Conservation (phyloP, 2,888 invertebrate genomes). For the Phania funesta region DNA sequence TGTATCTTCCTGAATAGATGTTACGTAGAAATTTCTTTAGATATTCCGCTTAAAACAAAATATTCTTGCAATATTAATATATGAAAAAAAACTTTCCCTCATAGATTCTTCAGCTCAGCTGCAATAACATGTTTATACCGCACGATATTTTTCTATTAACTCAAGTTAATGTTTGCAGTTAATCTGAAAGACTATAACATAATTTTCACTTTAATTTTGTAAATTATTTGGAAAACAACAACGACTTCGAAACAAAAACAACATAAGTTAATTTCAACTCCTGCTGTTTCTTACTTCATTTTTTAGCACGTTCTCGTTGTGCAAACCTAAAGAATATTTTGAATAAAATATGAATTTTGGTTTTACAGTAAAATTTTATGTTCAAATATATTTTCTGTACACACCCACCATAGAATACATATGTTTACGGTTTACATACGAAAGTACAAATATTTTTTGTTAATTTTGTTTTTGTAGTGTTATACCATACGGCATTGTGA, state of each 20-base stretch:
- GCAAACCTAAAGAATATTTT: constrained; percentile 32
- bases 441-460: neutral
- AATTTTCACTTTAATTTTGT: constrained; percentile 54
- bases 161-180: constrained; percentile 30
- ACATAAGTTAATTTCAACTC: neutral
- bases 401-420: neutral
- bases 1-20: too few species aligned
- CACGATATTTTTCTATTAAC: constrained; percentile 20
- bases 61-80: too few species aligned
- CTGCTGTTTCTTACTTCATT: neutral
- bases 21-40: too few species aligned
- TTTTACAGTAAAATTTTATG: constrained; percentile 44
- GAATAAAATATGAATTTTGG: constrained; percentile 57
- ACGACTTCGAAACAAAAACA: neutral
- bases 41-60: too few species aligned
- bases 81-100: neutral
- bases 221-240: constrained; percentile 21
- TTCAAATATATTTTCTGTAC: constrained; percentile 28
- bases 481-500: too few species aligned
- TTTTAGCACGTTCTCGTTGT: neutral
- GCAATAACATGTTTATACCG: neutral
- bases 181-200: constrained; percentile 16
- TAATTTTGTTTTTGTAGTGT: too few species aligned
- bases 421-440: neutral
- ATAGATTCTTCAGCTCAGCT: neutral